A percentile compares a stretch with the other conserved stretches of the same genome.
Conservation (phyloP, 2,797 vertebrate species). For the Pteronotus mesoamericanus region DNA sequence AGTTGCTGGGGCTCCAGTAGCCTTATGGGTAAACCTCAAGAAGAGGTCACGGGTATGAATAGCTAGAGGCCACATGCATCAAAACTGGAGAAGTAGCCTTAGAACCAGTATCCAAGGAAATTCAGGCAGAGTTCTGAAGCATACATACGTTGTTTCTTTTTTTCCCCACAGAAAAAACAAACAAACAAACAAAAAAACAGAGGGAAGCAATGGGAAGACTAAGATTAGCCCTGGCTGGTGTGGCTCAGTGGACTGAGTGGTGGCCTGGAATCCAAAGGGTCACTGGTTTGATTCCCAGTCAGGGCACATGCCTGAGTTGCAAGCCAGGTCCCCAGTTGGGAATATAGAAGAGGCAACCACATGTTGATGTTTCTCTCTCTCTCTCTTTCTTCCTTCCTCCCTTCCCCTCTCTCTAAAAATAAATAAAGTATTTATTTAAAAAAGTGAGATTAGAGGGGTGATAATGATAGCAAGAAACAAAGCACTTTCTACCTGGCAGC, state of each 20-base stretch:
- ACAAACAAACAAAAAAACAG: background rate
- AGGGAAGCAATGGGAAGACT: background rate
- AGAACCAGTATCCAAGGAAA: background rate
- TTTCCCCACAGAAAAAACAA: too few relatives aligned
- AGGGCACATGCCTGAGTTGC: too few relatives aligned
- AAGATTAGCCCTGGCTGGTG: too few relatives aligned
- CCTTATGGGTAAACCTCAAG: background rate
- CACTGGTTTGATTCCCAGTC: too few relatives aligned
- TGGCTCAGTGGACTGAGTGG: too few relatives aligned
- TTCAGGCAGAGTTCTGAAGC: background rate
- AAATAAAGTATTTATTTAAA: too few relatives aligned
- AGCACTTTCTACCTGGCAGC: background rate
- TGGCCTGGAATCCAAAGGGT: too few relatives aligned
- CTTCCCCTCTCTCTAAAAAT: too few relatives aligned
- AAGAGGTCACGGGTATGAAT: background rate
- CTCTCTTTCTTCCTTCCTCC: too few relatives aligned
- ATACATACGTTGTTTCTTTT: background rate
- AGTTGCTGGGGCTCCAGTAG: background rate
- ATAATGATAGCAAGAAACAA: background rate
- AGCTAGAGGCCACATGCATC: background rate
- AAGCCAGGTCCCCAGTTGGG: too few relatives aligned
- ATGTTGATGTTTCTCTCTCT: too few relatives aligned
- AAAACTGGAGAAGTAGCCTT: background rate
- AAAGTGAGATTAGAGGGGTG: background rate
- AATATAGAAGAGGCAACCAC: too few relatives aligned